Percentiles rank a stretch among this genome's conserved stretches.
These are phyloP conservation scores for Cotesia typhae DNA, from an alignment of 1,140 invertebrate genomes.

Conservation along the genomic window DNA sequence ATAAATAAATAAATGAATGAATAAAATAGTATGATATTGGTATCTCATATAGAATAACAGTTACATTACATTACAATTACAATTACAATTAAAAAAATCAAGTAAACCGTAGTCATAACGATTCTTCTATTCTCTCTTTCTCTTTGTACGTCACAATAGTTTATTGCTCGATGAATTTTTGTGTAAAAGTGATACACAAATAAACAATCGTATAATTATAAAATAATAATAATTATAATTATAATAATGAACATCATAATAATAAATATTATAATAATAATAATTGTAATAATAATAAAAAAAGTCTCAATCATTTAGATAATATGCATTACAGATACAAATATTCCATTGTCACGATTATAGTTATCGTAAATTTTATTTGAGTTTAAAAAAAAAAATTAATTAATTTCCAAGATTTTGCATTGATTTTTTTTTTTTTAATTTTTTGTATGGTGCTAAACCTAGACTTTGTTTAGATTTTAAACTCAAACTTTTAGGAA, in stretches of 20 bases:
- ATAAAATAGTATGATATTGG: constrained; percentile 45
- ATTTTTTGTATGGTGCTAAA: no score
- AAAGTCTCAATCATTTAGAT: constrained; percentile 3
- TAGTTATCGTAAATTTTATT: no score
- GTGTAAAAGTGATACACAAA: constrained; percentile 38
- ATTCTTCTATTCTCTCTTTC: constrained; percentile 40
- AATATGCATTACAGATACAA: neutral
- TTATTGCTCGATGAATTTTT: constrained; percentile 51
- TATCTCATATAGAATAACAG: constrained; percentile 44
- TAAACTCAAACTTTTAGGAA: no score
- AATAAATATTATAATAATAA: constrained; percentile 7
- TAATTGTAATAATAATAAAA: constrained; percentile 28
- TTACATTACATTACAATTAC: no score
- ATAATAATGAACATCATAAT: no score
- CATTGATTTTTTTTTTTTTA: no score
- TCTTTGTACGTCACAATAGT: constrained; percentile 64
- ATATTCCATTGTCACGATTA: no score
- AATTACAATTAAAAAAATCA: constrained; percentile 25
- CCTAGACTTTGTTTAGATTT: no score
- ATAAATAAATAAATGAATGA: constrained; percentile 43
- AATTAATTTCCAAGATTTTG: no score
- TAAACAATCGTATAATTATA: constrained; percentile 45
- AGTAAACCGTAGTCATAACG: constrained; percentile 34
- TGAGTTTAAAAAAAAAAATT: no score
- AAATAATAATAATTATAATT: constrained; percentile 20